Base-by-base conservation (phyloP, 2,797 vertebrate species). In the Gobionotothen gibberifrons region DNA sequence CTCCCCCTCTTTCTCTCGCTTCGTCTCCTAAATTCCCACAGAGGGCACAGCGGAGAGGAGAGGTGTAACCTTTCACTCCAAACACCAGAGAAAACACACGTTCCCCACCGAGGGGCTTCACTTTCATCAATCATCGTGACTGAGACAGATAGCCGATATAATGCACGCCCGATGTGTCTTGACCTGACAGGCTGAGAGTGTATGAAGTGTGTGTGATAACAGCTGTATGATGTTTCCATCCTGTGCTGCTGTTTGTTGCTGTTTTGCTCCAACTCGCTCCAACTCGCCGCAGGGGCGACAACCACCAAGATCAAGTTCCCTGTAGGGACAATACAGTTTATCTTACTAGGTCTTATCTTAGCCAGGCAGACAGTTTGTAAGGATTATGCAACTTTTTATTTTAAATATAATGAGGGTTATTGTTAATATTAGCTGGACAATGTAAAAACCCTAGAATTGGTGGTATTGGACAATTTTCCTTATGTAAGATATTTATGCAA, bases 31-130 rank as follows among this genome's bases (percentile, higher is more conserved):
- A 81, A 79, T 90, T 87, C 87, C 83, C 85, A 85, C 83, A 49
- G 79, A 76, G 82, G 82, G 74, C 82, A 75, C 44, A 40, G 71
- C 2, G 36, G 64, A 69, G 74, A 83, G 60, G 60, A 78, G 77
- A 80, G 83, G 87, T 90, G 76, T 92, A 84, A 83, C 80, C 85
- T 93, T 93, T 92, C 92, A 87, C 62, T 82, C 51, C 75, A 79
- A 86, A 67, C 77, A 86, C 51, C 59, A 61, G 78, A 82, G 81
- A 89, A 90, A 88, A 90, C 86, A 82, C 21, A 63, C 70, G 79
- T 79, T 86, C 55, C 22, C n/a, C 3, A 46, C 48, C 3, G 53
- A 68, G 79, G 65, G n/a, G 63, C 80, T 70, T 36, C 55, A 32
- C 72, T 73, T 42, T 42, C 88, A 90, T 91, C 85, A 69, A 66